phyloP scores from a whole-genome alignment of 2,888 invertebrate genomes.

The Drosophila paucipuncta region DNA sequence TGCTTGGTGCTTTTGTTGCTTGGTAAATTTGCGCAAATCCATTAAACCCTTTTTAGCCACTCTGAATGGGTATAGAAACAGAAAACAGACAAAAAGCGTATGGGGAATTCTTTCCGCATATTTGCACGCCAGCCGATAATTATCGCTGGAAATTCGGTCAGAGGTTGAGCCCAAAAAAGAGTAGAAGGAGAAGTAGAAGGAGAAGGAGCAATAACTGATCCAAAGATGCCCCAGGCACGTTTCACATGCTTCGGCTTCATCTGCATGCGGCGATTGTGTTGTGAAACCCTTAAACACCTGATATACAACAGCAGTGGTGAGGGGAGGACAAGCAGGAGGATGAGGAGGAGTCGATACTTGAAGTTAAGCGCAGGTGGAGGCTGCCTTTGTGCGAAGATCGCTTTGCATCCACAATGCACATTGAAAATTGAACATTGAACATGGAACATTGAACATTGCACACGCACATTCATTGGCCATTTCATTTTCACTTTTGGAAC shows the following conservation, averaged over 20 bases:
- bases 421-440: constrained; percentile 31
- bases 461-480: constrained; percentile 45
- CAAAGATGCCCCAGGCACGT: constrained; percentile 37
- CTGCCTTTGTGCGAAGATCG: constrained; percentile 43
- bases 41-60: neutral
- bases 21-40: neutral
- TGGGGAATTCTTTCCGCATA: constrained; percentile 75
- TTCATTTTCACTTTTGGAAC: constrained; percentile 71
- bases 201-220: constrained; percentile 10
- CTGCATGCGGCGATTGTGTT: constrained; percentile 71
- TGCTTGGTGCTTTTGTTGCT: neutral
- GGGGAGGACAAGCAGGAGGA: neutral
- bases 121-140: constrained; percentile 84
- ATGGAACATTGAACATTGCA: constrained; percentile 17
- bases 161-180: constrained; percentile 75
- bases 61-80: neutral
- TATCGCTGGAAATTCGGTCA: constrained; percentile 83
- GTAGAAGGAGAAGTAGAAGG: neutral
- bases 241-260: constrained; percentile 52
- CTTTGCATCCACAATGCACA: constrained; percentile 27
- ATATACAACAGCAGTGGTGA: constrained; percentile 48
- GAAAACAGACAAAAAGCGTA: constrained; percentile 36
- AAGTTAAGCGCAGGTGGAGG: constrained; percentile 60
- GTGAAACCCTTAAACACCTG: constrained; percentile 80
- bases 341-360: neutral